phyloP scores from a whole-genome alignment of 2,113 vertebrate genomes.

The Blennius ocellaris region DNA sequence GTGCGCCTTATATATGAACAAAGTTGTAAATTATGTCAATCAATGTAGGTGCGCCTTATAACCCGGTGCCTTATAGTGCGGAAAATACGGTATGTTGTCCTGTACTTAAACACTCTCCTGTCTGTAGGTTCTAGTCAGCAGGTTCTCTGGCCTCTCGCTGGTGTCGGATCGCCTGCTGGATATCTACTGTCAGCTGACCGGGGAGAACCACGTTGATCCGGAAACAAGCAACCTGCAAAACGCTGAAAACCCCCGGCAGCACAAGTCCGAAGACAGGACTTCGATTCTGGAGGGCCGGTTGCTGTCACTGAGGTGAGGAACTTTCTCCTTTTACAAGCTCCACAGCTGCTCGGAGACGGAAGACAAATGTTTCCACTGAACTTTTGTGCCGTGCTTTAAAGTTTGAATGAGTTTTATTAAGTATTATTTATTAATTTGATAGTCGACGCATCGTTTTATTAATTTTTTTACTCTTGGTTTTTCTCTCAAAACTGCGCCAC shows the following conservation, averaged over 20 bases:
- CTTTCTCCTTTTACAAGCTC: background rate
- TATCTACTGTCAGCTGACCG: constrained; percentile 91
- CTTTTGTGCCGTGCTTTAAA: no score
- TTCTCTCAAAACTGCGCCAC: no score
- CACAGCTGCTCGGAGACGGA: no score
- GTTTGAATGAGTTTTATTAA: no score
- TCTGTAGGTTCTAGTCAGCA: constrained; percentile 86
- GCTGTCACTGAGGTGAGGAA: constrained; percentile 89
- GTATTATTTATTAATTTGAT: no score
- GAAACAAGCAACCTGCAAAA: constrained; percentile 22
- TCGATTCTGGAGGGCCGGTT: constrained; percentile 89
- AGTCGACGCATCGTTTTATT: no score
- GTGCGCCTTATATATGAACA: no score
- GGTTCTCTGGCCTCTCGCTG: constrained; percentile 83
- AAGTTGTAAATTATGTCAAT: no score
- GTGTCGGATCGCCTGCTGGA: constrained; percentile 90
- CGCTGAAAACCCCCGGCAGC: constrained; percentile 66
- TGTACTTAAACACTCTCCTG: background rate
- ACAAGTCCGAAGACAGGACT: constrained; percentile 75
- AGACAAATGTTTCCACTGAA: no score
- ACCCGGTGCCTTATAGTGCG: no score
- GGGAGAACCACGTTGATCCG: constrained; percentile 83
- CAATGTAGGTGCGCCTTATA: no score
- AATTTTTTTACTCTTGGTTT: no score
- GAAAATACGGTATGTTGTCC: background rate